phyloP scores from a whole-genome alignment of 2,797 vertebrate species.

The Hipposideros larvatus region DNA sequence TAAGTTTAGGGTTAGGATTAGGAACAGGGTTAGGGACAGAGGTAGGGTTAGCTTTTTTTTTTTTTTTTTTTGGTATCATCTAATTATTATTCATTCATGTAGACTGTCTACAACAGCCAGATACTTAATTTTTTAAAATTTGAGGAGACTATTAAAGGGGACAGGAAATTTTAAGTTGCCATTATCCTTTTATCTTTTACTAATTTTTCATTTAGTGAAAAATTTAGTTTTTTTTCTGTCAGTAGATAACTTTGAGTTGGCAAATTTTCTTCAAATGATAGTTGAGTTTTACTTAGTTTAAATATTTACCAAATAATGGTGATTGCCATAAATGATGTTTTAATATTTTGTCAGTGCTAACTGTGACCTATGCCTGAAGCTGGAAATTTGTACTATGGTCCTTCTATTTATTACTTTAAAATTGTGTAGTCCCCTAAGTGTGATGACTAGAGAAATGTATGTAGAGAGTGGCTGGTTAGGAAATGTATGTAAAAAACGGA shows the following conservation, averaged over 20 bases:
- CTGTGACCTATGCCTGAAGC: not conserved
- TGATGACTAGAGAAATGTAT: not conserved
- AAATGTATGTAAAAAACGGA: not conserved
- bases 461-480: not conserved
- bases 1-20: too few species aligned
- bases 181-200: constrained; percentile 37
- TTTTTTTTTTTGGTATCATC: too few species aligned
- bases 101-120: not conserved
- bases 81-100: not conserved
- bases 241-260: not conserved
- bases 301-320: constrained; percentile 31
- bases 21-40: too few species aligned
- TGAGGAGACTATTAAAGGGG: not conserved
- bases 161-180: not conserved
- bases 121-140: not conserved
- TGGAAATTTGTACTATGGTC: not conserved
- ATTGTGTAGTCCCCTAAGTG: not conserved
- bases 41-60: too few species aligned
- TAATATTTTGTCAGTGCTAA: not conserved
- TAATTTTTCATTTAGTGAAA: not conserved
- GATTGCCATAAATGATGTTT: not conserved
- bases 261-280: constrained; percentile 43
- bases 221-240: constrained; percentile 44
- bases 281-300: constrained; percentile 41
- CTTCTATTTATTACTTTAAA: not conserved